phyloP scores from a whole-genome alignment of 1,140 invertebrate genomes.

The Lutraria rhynchaena region DNA sequence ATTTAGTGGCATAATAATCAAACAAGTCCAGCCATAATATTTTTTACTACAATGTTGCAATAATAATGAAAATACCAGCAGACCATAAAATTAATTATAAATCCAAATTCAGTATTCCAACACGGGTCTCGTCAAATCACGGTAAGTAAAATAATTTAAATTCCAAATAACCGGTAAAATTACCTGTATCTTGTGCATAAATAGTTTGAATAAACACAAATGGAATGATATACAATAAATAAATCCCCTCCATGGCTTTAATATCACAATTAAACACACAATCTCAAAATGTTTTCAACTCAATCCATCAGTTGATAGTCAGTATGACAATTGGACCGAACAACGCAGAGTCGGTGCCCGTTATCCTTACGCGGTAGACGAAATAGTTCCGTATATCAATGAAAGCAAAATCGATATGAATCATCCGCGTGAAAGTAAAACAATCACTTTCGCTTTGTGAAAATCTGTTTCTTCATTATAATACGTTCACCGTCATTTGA shows the following conservation, averaged over 20 bases:
- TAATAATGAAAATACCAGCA: no score
- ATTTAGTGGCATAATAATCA: no score
- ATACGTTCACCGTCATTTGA: no score
- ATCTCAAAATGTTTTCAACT: neutral
- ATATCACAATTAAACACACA: constrained; percentile 32
- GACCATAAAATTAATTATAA: no score
- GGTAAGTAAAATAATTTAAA: constrained; percentile 20
- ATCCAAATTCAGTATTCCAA: no score
- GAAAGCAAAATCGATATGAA: constrained; percentile 14
- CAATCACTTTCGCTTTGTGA: no score
- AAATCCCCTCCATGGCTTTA: constrained; percentile 27
- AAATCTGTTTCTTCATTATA: no score
- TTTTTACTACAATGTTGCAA: no score
- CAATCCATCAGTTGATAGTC: constrained; percentile 26
- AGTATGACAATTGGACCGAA: constrained; percentile 43
- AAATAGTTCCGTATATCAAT: constrained; percentile 8
- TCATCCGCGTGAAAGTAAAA: no score
- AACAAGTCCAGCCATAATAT: no score
- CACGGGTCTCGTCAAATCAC: neutral
- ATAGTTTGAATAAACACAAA: constrained; percentile 17
- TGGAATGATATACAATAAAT: constrained; percentile 40
- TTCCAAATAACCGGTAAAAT: neutral
- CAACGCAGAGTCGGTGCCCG: constrained; percentile 31
- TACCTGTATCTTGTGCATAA: constrained; percentile 22
- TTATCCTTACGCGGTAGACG: constrained; percentile 16